Evolutionary conservation across 2,888 invertebrate genomes (phyloP).

Genomic region (Hartigia nigra): DNA sequence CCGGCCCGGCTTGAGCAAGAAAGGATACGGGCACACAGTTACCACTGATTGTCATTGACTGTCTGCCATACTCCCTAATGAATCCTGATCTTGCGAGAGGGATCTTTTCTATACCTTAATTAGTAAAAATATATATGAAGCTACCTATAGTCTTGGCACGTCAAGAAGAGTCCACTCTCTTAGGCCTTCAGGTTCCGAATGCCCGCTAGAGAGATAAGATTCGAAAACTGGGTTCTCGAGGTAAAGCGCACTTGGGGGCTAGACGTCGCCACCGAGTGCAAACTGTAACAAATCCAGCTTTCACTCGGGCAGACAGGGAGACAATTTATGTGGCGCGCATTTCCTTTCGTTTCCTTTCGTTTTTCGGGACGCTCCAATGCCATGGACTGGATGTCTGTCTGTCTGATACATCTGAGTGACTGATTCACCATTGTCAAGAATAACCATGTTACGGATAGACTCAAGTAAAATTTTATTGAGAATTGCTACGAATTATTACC

Average conservation of each 20-base stretch:
- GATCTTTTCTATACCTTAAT: background rate
- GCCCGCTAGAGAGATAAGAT: slow-evolving; percentile 18
- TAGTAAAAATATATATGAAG: background rate
- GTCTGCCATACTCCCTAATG: background rate
- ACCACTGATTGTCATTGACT: background rate
- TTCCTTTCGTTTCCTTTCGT: slow-evolving; percentile 50
- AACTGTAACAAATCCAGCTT: slow-evolving; percentile 67
- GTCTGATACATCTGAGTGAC: background rate
- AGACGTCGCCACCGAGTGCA: slow-evolving; percentile 60
- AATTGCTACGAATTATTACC: background rate
- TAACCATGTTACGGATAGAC: background rate
- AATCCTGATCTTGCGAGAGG: background rate
- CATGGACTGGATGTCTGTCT: background rate
- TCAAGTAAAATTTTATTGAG: background rate
- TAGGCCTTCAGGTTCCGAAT: background rate
- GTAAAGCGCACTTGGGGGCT: slow-evolving; percentile 39
- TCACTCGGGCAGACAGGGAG: slow-evolving; percentile 63
- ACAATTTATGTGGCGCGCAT: slow-evolving; percentile 65
- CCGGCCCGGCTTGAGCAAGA: background rate
- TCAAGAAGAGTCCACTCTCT: background rate
- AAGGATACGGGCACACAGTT: background rate
- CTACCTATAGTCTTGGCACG: background rate
- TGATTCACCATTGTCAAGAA: background rate
- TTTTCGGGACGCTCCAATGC: background rate
- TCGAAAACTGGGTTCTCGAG: slow-evolving; percentile 31